Evolutionary conservation across 2,113 vertebrate species (phyloP).

Genomic region (Megaceryle maxima): DNA sequence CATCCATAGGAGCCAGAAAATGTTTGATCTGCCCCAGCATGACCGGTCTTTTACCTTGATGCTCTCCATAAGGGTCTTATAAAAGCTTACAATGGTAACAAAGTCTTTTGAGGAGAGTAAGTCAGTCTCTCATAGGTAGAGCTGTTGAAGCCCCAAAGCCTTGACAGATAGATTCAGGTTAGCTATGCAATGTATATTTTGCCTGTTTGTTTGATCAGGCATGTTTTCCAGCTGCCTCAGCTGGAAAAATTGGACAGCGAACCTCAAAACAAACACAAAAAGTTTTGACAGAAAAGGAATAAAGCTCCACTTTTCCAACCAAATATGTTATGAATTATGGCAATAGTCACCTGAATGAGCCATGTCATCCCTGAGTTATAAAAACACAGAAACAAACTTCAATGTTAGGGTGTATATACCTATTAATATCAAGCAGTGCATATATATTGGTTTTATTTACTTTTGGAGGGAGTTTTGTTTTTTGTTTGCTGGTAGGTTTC

Average conservation of each 20-base stretch:
- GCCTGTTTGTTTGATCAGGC: not conserved
- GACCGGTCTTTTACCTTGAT: not conserved
- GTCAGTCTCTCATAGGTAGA: not conserved
- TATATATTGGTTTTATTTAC: not conserved
- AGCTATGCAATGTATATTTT: not conserved
- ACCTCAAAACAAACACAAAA: not conserved
- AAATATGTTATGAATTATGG: not conserved
- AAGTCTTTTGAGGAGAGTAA: not conserved
- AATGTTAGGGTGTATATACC: not conserved
- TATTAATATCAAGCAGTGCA: not conserved
- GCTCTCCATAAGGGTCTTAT: not conserved
- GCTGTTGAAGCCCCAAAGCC: not conserved
- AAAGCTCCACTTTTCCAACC: not conserved
- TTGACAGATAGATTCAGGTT: not conserved
- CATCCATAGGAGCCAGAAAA: not conserved
- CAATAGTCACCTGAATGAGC: not conserved
- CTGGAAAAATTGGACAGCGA: not conserved
- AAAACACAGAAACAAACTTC: not conserved
- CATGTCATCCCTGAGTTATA: not conserved
- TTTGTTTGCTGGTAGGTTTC: not conserved
- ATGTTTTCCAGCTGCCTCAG: not conserved
- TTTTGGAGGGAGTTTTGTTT: not conserved
- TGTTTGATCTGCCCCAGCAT: not conserved
- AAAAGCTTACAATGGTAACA: not conserved
- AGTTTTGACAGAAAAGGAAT: not conserved